These are phyloP conservation scores for Drosophila formosana DNA, from an alignment of 2,888 invertebrate genomes.

Conservation along the genomic window DNA sequence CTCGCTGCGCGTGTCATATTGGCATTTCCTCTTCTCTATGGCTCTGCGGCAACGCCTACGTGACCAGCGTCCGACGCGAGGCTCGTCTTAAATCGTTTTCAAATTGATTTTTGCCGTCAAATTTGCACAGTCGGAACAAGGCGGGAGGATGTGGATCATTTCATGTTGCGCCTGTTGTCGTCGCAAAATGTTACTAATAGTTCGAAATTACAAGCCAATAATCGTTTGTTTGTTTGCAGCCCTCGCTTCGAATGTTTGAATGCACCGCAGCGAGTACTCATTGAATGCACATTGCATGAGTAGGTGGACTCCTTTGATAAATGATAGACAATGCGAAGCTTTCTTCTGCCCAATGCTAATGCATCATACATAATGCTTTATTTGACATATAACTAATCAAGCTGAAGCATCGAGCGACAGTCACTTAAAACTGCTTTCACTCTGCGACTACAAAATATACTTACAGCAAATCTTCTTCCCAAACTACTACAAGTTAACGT, in stretches of 20 bases:
- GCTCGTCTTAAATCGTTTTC: slow-evolving; percentile 76
- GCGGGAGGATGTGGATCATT: slow-evolving; percentile 51
- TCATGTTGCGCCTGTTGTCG: slow-evolving; percentile 74
- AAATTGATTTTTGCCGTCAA: slow-evolving; percentile 80
- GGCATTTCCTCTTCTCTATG: slow-evolving; percentile 70
- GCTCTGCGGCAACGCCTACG: slow-evolving; percentile 73
- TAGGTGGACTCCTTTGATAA: slow-evolving; percentile 62
- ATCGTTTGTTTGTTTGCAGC: slow-evolving; percentile 54
- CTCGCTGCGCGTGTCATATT: slow-evolving; percentile 77
- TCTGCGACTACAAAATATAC: background rate
- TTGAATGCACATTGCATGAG: slow-evolving; percentile 32
- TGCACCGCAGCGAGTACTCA: slow-evolving; percentile 14
- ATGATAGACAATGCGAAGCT: slow-evolving; percentile 51
- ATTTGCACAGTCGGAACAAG: slow-evolving; percentile 68
- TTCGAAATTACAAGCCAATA: slow-evolving; percentile 77
- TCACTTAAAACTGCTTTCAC: background rate
- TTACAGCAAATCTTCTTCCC: background rate
- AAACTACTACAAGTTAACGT: background rate
- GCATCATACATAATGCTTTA: slow-evolving; percentile 64
- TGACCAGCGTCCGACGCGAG: slow-evolving; percentile 26
- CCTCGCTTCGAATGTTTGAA: background rate
- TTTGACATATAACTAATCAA: slow-evolving; percentile 66
- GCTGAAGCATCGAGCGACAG: slow-evolving; percentile 6
- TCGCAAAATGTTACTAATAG: slow-evolving; percentile 78
- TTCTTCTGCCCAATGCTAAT: slow-evolving; percentile 41